These are phyloP conservation scores for Alosa alosa DNA, from an alignment of 2,113 vertebrate genomes.

Conservation along the genomic window DNA sequence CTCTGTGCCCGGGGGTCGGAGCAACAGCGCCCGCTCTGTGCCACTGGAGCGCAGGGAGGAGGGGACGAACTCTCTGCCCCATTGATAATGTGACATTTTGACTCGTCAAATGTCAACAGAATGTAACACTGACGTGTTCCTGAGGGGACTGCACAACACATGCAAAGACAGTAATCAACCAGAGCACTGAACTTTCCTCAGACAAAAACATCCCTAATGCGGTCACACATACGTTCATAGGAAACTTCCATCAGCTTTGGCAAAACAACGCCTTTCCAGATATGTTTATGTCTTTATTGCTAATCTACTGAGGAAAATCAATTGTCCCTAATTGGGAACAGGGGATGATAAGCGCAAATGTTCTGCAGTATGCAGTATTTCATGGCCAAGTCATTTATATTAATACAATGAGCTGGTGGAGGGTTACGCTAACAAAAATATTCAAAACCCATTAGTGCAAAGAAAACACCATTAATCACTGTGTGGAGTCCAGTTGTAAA, in stretches of 20 bases:
- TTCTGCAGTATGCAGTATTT: neutral
- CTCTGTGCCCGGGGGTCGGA: neutral
- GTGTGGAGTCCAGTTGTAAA: neutral
- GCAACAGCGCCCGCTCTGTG: constrained; percentile 12
- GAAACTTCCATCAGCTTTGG: neutral
- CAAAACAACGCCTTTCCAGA: neutral
- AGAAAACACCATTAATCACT: neutral
- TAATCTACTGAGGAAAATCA: neutral
- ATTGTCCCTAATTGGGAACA: constrained; percentile 4
- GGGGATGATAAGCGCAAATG: neutral
- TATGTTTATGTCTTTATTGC: neutral
- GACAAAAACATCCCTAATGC: neutral
- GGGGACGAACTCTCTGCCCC: neutral
- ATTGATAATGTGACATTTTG: neutral
- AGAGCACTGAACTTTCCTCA: neutral
- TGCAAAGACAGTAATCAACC: neutral
- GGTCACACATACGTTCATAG: neutral
- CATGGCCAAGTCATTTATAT: neutral
- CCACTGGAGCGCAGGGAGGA: neutral
- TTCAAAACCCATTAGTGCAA: neutral
- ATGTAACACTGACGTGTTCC: neutral
- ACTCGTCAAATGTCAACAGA: neutral
- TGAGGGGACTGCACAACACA: neutral
- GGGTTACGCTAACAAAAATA: neutral
- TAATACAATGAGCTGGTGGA: neutral